Conservation (phyloP, 2,797 vertebrate species). For the Kryptolebias ocellatus region DNA sequence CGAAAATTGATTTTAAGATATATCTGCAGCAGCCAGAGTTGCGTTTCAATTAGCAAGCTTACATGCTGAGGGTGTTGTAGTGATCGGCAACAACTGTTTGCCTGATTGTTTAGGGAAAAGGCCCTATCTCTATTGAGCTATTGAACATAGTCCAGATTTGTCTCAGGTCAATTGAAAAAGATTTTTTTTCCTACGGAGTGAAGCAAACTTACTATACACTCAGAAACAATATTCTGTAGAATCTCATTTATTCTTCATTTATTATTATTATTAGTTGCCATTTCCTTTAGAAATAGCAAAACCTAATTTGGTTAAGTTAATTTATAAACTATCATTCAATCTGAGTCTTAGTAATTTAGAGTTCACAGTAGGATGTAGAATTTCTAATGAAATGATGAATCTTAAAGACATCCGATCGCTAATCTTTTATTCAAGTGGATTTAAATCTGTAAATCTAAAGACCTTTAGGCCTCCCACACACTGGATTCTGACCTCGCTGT, state of each 20-base stretch:
- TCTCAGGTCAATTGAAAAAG: not conserved
- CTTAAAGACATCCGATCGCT: too few relatives aligned
- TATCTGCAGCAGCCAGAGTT: conserved; percentile 42
- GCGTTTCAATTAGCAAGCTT: conserved; percentile 35
- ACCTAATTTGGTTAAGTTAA: too few relatives aligned
- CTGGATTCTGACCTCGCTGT: too few relatives aligned
- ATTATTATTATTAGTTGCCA: too few relatives aligned
- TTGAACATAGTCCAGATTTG: not conserved
- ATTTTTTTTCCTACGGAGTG: not conserved
- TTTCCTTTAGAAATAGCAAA: too few relatives aligned
- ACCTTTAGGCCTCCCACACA: not conserved
- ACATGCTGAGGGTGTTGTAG: conserved; percentile 23
- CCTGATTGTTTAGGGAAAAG: not conserved
- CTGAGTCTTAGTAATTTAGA: too few relatives aligned
- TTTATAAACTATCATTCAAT: too few relatives aligned
- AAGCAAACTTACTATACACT: not conserved
- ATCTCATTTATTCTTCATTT: not conserved
- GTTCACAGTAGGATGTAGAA: too few relatives aligned
- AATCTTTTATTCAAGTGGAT: not conserved
- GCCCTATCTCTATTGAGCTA: not conserved
- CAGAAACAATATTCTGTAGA: not conserved
- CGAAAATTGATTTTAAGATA: conserved; percentile 53
- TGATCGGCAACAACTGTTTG: conserved; percentile 21
- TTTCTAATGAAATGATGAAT: too few relatives aligned
- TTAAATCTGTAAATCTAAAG: not conserved